Base-by-base conservation (phyloP, 2,113 vertebrate genomes). In the Polyodon spathula region DNA sequence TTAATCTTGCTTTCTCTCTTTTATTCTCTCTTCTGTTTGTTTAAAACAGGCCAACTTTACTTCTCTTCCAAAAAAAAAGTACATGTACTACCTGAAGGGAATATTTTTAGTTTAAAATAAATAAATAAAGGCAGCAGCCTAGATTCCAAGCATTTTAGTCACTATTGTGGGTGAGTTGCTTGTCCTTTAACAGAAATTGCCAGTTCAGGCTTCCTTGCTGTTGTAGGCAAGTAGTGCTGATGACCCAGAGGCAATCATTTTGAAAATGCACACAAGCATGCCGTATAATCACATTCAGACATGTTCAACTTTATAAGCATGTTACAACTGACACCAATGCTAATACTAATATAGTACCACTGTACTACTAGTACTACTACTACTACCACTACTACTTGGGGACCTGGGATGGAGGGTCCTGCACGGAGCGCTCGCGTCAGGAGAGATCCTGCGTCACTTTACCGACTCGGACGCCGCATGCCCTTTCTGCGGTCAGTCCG, bases 21-120 rank as follows among this genome's bases (percentile, higher is more conserved):
- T 69, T 65, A 52, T 16, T 56, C 58, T 64, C 80, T 69, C 64
- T 74, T 67, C 61, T 63, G 54, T 60, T n/a, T 73, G 67, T 66
- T 70, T 56, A 71, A 76, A 73, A 60, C 71, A 62, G 52, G 43
- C 41, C 42, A 16, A n/a, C 40, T 41, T 42, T n/a, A n/a, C n/a
- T n/a, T n/a, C n/a, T 16, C 56, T 58, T 17, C 40, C 16, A 40
- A 40, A 27, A 40, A n/a, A 44, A 70, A 72, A 66, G 71, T 67
- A 37, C 57, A 68, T 11, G 42, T 53, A 70, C 61, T 52, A 59
- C 61, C 66, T 71, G 50, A 51, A 58, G 58, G 48, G 39, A 58
- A 39, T 57, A 62, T 57, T 40, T 15, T 12, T 38, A 12, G 8
- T 43, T 16, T 9, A 58, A n/a, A 48, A 48, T 50, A 50, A 42